Base-by-base conservation (phyloP, 2,113 vertebrate species). In the Donacobius atricapilla region DNA sequence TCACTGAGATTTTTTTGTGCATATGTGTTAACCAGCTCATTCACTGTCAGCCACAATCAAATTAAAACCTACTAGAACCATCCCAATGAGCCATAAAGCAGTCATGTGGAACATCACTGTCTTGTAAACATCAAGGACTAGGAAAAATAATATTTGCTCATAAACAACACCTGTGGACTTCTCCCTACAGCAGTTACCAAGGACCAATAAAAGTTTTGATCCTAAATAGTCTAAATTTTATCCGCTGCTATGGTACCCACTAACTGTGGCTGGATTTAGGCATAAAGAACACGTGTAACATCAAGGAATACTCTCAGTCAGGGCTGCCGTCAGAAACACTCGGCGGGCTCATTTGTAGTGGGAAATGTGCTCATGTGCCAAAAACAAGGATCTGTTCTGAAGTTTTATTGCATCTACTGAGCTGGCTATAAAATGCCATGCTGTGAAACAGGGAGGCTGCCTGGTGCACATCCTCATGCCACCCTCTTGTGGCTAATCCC, bases 401-500 rank as follows among this genome's bases (percentile, higher is more conserved):
- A 48, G 88, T 90, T 95, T 93, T 90, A 78, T 83, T 39, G 60
- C 44, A 20, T 68, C 40, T 70, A 11, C 51, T 60, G 88, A 89
- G 60, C 88, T 57, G 58, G 54, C 87, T 93, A 8, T 80, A 80
- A 94, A 88, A 86, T 27, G 66, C 84, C 66, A 61, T 1, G 78
- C 33, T 1, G 77, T 0, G 1, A 50, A 60, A 11, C 37, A 30
- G 58, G 68, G 60, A 94, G n/a, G 81, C 75, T 90, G 91, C 80
- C 53, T 71, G 81, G 72, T 57, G 84, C 79, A 77, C 87, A 93
- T 94, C 91, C 28, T 83, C 92, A 93, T 96, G 95, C 95, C 95
- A 90, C 95, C 96, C 96, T 94, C 96, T 96, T 69, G 93, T 95
- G 96, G 93, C 87, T 86, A 72, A 91, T 19, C 78, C 78, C 39